Evolutionary conservation across 2,113 vertebrate genomes (phyloP).

Genomic region (Mormyrus iriodes): DNA sequence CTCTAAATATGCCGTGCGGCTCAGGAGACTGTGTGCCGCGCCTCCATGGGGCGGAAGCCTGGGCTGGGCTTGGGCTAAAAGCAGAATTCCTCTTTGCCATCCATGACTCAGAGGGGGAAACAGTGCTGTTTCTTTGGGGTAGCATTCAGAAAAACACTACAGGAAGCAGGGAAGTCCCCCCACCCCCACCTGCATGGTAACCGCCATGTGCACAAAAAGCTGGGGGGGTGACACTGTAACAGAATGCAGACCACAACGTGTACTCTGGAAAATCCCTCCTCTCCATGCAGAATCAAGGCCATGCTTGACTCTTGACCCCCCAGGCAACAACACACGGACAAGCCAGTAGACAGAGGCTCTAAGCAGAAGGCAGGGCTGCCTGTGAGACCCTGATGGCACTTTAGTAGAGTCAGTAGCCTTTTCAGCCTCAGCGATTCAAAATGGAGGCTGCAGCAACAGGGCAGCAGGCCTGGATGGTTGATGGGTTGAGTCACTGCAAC

Average conservation of each 20-base stretch:
- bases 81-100: background rate
- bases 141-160: background rate
- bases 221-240: too few relatives aligned
- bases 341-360: too few relatives aligned
- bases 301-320: too few relatives aligned
- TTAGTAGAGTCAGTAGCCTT: background rate
- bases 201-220: too few relatives aligned
- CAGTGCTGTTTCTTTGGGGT: background rate
- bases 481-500: background rate
- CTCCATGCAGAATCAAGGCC: too few relatives aligned
- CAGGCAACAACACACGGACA: too few relatives aligned
- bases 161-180: background rate
- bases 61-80: background rate
- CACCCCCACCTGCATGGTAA: background rate
- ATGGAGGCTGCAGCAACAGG: background rate
- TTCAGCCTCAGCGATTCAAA: background rate
- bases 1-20: too few relatives aligned
- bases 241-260: too few relatives aligned
- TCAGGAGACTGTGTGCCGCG: background rate
- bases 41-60: background rate
- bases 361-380: background rate
- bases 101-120: background rate
- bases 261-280: too few relatives aligned
- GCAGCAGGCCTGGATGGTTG: background rate
- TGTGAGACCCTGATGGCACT: background rate